Percentiles rank a stretch among this genome's conserved stretches.
These are phyloP conservation scores for Aptenodytes forsteri DNA, from an alignment of 2,113 vertebrate genomes.

Conservation along the genomic window DNA sequence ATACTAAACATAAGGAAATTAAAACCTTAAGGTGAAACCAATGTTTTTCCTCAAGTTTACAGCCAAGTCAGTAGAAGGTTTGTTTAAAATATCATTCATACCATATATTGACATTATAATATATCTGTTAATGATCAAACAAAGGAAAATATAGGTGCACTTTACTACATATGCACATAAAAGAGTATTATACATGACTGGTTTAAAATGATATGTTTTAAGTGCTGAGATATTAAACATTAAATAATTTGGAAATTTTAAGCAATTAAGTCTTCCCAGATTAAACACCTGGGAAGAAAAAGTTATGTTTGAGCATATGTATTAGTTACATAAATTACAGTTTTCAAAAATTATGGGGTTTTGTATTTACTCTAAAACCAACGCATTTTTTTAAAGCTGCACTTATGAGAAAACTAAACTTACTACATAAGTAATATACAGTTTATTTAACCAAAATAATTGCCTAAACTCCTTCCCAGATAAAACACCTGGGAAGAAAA, in stretches of 20 bases:
- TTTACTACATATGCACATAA: constrained; percentile 42
- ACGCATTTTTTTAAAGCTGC: not conserved
- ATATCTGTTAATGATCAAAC: constrained; percentile 47
- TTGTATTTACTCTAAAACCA: not conserved
- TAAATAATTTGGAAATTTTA: constrained; percentile 55
- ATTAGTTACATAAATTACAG: not conserved
- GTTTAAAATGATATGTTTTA: constrained; percentile 50
- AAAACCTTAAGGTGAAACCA: constrained; percentile 66
- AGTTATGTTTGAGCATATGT: not conserved
- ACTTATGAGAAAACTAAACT: not conserved
- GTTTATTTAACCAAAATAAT: not conserved
- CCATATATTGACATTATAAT: constrained; percentile 54
- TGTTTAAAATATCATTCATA: constrained; percentile 55
- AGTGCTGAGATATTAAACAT: constrained; percentile 59
- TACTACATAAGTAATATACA: not conserved
- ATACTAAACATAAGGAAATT: constrained; percentile 61
- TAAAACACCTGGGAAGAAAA: not conserved
- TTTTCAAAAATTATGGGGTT: not conserved
- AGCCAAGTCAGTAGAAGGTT: constrained; percentile 39
- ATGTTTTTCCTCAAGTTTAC: constrained; percentile 65
- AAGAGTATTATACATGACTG: constrained; percentile 37
- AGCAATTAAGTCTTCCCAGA: not conserved
- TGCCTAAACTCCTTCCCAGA: not conserved
- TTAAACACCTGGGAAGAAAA: not conserved
- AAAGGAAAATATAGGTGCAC: constrained; percentile 50